A percentile compares a stretch with the other conserved stretches of the same genome.
Conservation (phyloP, 2,888 invertebrate species). For the Elegia similella region DNA sequence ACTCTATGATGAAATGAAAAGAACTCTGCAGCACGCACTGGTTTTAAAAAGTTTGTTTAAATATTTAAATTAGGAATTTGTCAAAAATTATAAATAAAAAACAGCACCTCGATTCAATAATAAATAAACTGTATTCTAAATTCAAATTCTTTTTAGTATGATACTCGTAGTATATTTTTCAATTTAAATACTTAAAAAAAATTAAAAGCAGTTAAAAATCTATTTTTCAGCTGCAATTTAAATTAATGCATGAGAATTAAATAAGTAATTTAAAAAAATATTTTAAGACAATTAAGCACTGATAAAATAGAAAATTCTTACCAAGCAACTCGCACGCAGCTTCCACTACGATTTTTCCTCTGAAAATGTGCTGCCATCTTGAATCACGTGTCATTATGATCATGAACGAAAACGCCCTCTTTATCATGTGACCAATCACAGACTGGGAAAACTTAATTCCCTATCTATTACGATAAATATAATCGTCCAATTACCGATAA, state of each 20-base stretch:
- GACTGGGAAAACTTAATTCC: slow-evolving; percentile 39
- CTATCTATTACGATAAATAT: slow-evolving; percentile 38
- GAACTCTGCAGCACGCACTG: no score
- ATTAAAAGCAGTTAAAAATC: no score
- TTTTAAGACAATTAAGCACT: background rate
- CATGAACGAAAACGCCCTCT: slow-evolving; percentile 48
- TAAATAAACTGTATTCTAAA: no score
- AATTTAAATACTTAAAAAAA: no score
- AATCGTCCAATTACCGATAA: slow-evolving; percentile 27
- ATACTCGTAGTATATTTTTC: no score
- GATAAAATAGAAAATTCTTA: slow-evolving; percentile 47
- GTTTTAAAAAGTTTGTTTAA: background rate
- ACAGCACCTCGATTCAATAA: no score
- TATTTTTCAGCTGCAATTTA: no score
- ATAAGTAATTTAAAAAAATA: background rate
- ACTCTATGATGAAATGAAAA: background rate
- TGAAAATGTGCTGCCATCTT: slow-evolving; percentile 68
- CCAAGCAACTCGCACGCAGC: slow-evolving; percentile 38
- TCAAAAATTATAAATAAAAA: no score
- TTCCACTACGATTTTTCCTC: slow-evolving; percentile 45
- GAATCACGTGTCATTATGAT: slow-evolving; percentile 69
- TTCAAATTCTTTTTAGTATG: no score
- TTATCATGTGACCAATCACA: slow-evolving; percentile 73
- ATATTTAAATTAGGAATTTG: background rate
- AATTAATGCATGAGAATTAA: no score